Evolutionary conservation across 2,113 vertebrate genomes (phyloP), one percentile per base, ranked within the genome.

Genomic region (Oncorhynchus nerka): DNA sequence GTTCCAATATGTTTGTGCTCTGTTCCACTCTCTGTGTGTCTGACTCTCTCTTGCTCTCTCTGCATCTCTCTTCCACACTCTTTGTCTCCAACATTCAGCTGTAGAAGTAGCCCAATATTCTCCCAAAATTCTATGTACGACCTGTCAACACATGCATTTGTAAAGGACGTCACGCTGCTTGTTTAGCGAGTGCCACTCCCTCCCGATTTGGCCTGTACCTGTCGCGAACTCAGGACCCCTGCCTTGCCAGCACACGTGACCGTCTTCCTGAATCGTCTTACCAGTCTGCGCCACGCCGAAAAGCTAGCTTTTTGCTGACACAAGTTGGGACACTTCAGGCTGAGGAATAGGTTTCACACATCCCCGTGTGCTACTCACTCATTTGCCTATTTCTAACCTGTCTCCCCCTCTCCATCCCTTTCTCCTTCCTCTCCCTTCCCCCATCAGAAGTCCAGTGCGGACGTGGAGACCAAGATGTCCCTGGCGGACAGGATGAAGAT

Each of bases 401-500:
- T 34, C 16, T 69, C 51, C 28, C 26, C 16, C n/a, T 22, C n/a
- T n/a, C 22, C 45, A 20, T 64, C 26, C 68, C 32, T 81, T 66
- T 45, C 48, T 71, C 61, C 20, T 12, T 51, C 24, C 67, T 39
- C 64, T 5, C 57, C 59, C 20, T 66, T 12, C n/a, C 57, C 15
- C 74, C 75, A 69, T 59, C 83, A 95, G 94, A 93, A 92, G 72
- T 81, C 91, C 26, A 76, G 26, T 0, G 34, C 88, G 0, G 91
- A 92, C 0, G 5, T 91, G 74, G 92, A 83, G 71, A 79, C 91
- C 5, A 94, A 93, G 80, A 83, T 88, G 88, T 90, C 92, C 0
- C 78, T 94, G 83, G 82, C 79, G 12, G 91, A 94, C 0, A 84
- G 93, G 61, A 93, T 94, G 92, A 94, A 92, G 86, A 85, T 91